Percentiles rank a stretch among this genome's conserved stretches.
Evolutionary conservation across 2,113 vertebrate genomes (phyloP).

Genomic region (Meriones unguiculatus): DNA sequence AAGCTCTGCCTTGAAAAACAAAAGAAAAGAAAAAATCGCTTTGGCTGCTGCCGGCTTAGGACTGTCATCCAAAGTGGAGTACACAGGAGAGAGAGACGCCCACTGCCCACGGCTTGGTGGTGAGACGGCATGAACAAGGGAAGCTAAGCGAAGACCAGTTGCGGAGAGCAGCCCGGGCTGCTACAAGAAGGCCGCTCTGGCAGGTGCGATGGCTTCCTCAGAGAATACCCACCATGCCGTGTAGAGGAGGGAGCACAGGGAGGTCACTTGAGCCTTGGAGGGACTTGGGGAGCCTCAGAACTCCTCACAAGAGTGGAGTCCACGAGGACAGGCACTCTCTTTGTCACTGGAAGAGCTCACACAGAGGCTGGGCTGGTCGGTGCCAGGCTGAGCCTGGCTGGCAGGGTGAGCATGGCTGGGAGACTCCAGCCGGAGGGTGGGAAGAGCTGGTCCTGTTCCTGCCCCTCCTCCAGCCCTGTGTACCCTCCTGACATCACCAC

Average conservation of each 20-base stretch:
- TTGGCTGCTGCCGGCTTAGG: background rate
- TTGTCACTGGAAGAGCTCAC: slow-evolving; percentile 56
- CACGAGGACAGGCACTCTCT: slow-evolving; percentile 22
- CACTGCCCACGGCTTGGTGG: background rate
- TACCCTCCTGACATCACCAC: background rate
- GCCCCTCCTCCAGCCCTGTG: background rate
- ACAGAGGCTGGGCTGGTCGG: background rate
- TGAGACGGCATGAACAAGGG: background rate
- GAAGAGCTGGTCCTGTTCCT: background rate
- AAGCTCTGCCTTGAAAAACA: too few species aligned
- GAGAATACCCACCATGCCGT: background rate
- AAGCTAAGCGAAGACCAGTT: background rate
- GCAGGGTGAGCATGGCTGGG: slow-evolving; percentile 3
- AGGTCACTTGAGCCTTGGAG: background rate
- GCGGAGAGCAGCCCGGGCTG: background rate
- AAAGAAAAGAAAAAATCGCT: too few species aligned
- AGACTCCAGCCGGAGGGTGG: background rate
- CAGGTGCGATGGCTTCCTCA: background rate
- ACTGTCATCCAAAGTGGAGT: background rate
- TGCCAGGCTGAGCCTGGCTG: slow-evolving; percentile 27
- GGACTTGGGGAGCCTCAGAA: background rate
- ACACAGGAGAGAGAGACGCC: background rate
- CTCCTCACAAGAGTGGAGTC: background rate
- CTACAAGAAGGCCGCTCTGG: background rate
- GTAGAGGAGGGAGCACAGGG: too few species aligned